Evolutionary conservation across 2,888 invertebrate species (phyloP), one percentile per base, ranked within the genome.

Genomic region (Spatulosminthurus flaviceps): DNA sequence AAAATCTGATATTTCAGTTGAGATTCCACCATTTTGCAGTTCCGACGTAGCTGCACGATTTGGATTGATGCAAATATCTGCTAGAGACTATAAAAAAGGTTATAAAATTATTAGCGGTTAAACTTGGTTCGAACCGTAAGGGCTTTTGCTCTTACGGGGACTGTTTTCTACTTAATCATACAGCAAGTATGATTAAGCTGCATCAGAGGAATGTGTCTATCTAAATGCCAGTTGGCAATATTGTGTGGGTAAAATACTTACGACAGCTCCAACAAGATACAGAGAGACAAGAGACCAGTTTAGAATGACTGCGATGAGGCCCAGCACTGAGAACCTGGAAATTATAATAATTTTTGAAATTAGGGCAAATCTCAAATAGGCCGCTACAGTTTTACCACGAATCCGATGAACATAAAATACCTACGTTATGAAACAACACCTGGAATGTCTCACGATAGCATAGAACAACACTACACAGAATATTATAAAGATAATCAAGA

Each of bases 241-340:
- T 43, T 24, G 1, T 64, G 64, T 4, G 5, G n/a, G 29, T n/a
- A 76, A 76, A 64, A 21, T 4, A 78, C 72, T 78, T 78, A 90
- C 95, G 87, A 96, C 95, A 79, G 94, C 92, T 34, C 93, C 91
- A 73, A 94, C 94, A 82, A 96, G 90, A 89, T 96, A 95, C 82
- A 95, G 88, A 78, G 96, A 95, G 76, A 94, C 93, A 90, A 95
- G 93, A 86, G 95, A 90, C 94, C 96, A 97, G 83, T 95, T 95
- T 79, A 93, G 91, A 84, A 95, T 93, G 51, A 97, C 94, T 43
- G 95, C 95, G 86, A 97, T 90, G 26, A 94, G 89, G 66, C 93
- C 93, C 88, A 95, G 93, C 29, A 96, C 96, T 82, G 95, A 95
- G 86, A 96, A 95, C 84, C 90, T 90, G 86, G 13, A 76, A n/a